Evolutionary conservation across 2,113 vertebrate genomes (phyloP).

Genomic region (Tragelaphus scriptus): DNA sequence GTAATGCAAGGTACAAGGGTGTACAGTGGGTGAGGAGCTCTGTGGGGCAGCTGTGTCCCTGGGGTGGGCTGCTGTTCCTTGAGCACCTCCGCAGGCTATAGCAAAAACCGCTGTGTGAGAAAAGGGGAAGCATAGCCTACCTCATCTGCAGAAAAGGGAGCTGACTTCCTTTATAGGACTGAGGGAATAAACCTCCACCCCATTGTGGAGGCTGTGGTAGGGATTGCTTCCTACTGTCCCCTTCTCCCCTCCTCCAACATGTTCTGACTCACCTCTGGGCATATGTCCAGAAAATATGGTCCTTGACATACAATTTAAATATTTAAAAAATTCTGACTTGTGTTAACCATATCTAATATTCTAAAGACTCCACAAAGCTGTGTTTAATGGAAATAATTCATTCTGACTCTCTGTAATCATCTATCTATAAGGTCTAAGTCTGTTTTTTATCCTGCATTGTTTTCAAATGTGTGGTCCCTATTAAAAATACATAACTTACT

Average conservation of each 20-base stretch:
- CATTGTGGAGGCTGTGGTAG: background rate
- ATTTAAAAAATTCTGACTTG: background rate
- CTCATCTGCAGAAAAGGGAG: background rate
- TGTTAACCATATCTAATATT: background rate
- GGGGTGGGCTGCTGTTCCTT: background rate
- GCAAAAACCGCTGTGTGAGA: background rate
- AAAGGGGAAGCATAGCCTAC: background rate
- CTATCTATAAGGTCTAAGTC: background rate
- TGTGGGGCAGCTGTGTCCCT: background rate
- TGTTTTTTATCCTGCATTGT: background rate
- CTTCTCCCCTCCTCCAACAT: background rate
- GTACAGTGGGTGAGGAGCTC: background rate
- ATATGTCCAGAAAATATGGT: background rate
- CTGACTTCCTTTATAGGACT: background rate
- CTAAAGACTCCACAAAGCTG: background rate
- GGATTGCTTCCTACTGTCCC: background rate
- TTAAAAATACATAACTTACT: background rate
- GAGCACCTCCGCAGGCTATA: fast-evolving
- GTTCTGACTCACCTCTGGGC: background rate
- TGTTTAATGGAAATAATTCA: background rate
- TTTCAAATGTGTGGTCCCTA: background rate
- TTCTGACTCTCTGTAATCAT: background rate
- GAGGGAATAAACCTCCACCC: background rate
- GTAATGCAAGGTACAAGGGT: background rate
- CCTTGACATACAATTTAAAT: background rate